Percentiles rank a stretch among this genome's conserved stretches.
These are phyloP conservation scores for Hypsopygia costalis DNA, from an alignment of 2,888 invertebrate genomes.

Conservation along the genomic window DNA sequence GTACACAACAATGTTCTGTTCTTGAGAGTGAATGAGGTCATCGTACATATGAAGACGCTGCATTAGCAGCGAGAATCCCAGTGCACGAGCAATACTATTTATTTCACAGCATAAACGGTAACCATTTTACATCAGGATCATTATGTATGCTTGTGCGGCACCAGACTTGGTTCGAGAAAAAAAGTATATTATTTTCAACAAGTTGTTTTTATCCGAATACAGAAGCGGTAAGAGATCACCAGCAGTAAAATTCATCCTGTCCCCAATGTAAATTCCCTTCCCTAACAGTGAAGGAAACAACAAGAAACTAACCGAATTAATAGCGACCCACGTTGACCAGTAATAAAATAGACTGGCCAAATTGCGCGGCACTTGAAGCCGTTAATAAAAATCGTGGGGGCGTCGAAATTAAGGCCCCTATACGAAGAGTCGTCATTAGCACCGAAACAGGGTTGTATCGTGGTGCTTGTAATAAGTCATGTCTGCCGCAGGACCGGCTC, in stretches of 20 bases:
- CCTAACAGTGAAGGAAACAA: conserved; percentile 2
- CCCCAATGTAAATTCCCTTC: not conserved
- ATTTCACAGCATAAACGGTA: too few species aligned
- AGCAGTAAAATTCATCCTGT: not conserved
- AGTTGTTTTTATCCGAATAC: too few species aligned
- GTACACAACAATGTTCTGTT: too few species aligned
- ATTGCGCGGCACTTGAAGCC: conserved; percentile 67
- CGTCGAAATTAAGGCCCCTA: conserved; percentile 75
- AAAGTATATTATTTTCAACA: too few species aligned
- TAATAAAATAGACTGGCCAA: conserved; percentile 53
- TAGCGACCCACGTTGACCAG: conserved; percentile 27
- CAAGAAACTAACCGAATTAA: conserved; percentile 31
- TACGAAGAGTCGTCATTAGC: conserved; percentile 74
- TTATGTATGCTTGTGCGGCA: too few species aligned
- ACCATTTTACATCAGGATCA: too few species aligned
- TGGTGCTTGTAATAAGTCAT: conserved; percentile 77
- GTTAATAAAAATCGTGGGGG: conserved; percentile 77
- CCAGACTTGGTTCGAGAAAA: too few species aligned
- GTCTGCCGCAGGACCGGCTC: conserved; percentile 67
- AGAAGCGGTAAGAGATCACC: not conserved
- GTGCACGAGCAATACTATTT: too few species aligned
- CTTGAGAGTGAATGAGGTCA: too few species aligned
- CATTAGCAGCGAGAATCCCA: too few species aligned
- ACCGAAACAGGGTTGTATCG: conserved; percentile 77
- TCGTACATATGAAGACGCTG: too few species aligned